Evolutionary conservation across 37 sponge, comb jelly and placozoan genomes (phyloP).

Genomic region (Ephydatia muelleri): DNA sequence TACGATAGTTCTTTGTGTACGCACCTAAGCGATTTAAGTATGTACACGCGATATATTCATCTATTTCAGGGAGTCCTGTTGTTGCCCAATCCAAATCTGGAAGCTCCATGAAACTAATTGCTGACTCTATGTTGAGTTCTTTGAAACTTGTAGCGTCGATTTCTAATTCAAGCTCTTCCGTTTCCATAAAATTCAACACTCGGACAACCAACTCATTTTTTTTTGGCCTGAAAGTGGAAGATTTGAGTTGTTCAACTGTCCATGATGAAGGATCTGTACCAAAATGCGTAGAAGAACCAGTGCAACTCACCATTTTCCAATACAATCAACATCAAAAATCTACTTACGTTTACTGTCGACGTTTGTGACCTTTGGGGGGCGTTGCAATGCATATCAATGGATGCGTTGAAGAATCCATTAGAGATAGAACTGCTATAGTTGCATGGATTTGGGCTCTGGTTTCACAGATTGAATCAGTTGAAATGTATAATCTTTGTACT

Average conservation of each 20-base stretch:
- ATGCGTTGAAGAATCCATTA: no score
- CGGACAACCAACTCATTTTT: slow-evolving; percentile 2
- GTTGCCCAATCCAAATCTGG: slow-evolving; percentile 9
- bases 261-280: neutral
- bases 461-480: no score
- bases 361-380: no score
- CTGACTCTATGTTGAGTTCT: neutral
- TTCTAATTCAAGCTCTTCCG: slow-evolving; percentile 24
- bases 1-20: slow-evolving; percentile 34
- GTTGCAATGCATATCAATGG: no score
- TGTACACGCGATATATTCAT: neutral
- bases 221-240: slow-evolving; percentile 15
- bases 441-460: no score
- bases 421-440: no score
- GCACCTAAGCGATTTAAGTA: slow-evolving; percentile 4
- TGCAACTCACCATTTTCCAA: no score
- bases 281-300: neutral
- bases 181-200: slow-evolving; percentile 22
- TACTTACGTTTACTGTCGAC: no score
- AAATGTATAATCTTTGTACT: no score
- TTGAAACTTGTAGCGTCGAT: slow-evolving; percentile 16
- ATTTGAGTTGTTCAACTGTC: slow-evolving; percentile 8
- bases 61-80: slow-evolving; percentile 9
- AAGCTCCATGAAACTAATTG: slow-evolving; percentile 11
- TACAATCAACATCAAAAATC: no score